Evolutionary conservation across 2,113 vertebrate genomes (phyloP).

Genomic region (Lamprologus callipterus): DNA sequence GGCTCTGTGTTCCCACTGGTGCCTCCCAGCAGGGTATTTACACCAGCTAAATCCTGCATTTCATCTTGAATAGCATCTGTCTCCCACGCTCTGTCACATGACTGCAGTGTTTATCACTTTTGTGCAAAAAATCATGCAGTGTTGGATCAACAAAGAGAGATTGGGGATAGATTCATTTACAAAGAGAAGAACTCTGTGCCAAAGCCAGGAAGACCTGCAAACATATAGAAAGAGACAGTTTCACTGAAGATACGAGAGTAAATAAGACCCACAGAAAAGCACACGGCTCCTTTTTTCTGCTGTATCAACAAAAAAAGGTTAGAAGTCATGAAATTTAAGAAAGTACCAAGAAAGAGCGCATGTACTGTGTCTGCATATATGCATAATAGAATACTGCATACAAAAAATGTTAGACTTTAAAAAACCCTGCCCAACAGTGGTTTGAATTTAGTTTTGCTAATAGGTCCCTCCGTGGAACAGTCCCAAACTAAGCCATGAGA

Average conservation of each 20-base stretch:
- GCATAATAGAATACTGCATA: background rate
- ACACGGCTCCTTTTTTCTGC: background rate
- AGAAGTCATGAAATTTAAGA: background rate
- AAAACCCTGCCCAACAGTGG: rapidly evolving
- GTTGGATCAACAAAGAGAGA: conserved; percentile 48
- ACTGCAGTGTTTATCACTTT: conserved; percentile 47
- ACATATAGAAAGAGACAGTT: background rate
- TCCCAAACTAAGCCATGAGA: background rate
- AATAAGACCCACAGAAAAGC: background rate
- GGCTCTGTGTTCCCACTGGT: background rate
- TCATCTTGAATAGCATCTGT: conserved; percentile 59
- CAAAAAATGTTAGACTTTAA: background rate
- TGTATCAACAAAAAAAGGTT: background rate
- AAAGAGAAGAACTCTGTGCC: background rate
- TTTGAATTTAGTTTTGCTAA: background rate
- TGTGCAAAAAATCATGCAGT: conserved; percentile 16
- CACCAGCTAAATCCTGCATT: conserved; percentile 47
- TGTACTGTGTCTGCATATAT: background rate
- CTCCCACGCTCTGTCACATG: conserved; percentile 51
- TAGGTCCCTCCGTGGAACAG: background rate
- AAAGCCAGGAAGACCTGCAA: background rate
- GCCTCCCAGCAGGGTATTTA: conserved; percentile 21
- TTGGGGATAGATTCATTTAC: background rate
- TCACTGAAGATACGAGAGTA: background rate
- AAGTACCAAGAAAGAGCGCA: rapidly evolving